Percentiles rank a stretch among this genome's conserved stretches.
Evolutionary conservation across 92 coral and sea anemone genomes (phyloP).

Genomic region (Epizoanthus scotinus): DNA sequence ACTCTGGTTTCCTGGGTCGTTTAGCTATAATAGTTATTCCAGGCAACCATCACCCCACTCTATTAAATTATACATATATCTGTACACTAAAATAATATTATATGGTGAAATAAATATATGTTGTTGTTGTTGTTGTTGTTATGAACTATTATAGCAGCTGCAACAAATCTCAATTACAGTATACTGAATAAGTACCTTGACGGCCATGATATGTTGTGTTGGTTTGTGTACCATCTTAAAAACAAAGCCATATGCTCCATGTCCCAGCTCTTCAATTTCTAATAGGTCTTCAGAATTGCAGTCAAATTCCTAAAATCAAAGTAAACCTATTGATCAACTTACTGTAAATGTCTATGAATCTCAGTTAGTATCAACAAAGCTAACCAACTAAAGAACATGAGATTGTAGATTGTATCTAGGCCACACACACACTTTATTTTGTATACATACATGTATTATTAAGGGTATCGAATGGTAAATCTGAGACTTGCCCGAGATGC

Average conservation of each 20-base stretch:
- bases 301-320: constrained; percentile 70
- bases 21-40: too few species aligned
- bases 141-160: too few species aligned
- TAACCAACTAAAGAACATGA: background rate
- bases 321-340: background rate
- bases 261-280: constrained; percentile 90
- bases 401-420: background rate
- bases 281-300: constrained; percentile 92
- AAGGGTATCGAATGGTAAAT: too few species aligned
- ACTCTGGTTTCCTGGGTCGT: too few species aligned
- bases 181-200: constrained; percentile 62
- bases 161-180: background rate
- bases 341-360: background rate
- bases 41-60: too few species aligned
- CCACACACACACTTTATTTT: too few species aligned
- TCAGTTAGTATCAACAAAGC: background rate
- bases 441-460: too few species aligned
- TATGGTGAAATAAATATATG: too few species aligned
- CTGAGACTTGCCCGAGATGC: too few species aligned
- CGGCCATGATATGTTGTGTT: constrained; percentile 87
- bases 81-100: too few species aligned
- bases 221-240: constrained; percentile 85
- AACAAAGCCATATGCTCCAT: constrained; percentile 97
- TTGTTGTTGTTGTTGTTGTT: too few species aligned
- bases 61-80: too few species aligned